Conservation (phyloP, 2,113 vertebrate genomes). For the Ondatra zibethicus region DNA sequence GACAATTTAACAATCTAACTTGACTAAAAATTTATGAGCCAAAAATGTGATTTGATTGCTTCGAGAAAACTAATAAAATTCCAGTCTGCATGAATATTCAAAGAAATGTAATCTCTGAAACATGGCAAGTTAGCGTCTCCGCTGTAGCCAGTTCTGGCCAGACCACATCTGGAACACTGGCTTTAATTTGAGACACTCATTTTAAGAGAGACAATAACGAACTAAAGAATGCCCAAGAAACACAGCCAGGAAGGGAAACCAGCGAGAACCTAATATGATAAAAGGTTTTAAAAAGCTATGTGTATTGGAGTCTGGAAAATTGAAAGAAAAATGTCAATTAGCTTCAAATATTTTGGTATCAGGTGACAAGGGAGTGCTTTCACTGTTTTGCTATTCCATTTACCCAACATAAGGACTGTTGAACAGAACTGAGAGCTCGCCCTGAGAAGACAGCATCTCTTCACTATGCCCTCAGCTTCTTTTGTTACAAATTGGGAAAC, state of each 20-base stretch:
- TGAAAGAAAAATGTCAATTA: not conserved
- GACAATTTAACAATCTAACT: conserved; percentile 57
- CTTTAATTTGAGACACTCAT: conserved; percentile 4
- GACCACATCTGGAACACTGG: conserved; percentile 55
- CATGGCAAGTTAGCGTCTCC: conserved; percentile 22
- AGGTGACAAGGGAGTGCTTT: not conserved
- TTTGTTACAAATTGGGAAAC: not conserved
- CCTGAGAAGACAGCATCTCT: not conserved
- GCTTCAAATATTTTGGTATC: not conserved
- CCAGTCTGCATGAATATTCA: conserved; percentile 63
- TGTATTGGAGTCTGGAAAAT: not conserved
- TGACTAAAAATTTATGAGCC: conserved; percentile 55
- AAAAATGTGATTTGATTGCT: conserved; percentile 67
- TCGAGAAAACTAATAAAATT: conserved; percentile 65
- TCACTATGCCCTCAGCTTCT: not conserved
- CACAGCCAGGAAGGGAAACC: not conserved
- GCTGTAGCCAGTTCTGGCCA: not conserved
- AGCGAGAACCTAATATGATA: not conserved
- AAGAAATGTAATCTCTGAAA: conserved; percentile 62
- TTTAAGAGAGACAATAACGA: conserved; percentile 47
- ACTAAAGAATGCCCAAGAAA: conserved; percentile 44
- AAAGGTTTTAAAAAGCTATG: not conserved
- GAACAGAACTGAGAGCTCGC: not conserved
- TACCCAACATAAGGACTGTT: not conserved
- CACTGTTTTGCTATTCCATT: not conserved